These are phyloP conservation scores for Apocrypta bakeri DNA, from an alignment of 1,140 invertebrate genomes.

Conservation along the genomic window DNA sequence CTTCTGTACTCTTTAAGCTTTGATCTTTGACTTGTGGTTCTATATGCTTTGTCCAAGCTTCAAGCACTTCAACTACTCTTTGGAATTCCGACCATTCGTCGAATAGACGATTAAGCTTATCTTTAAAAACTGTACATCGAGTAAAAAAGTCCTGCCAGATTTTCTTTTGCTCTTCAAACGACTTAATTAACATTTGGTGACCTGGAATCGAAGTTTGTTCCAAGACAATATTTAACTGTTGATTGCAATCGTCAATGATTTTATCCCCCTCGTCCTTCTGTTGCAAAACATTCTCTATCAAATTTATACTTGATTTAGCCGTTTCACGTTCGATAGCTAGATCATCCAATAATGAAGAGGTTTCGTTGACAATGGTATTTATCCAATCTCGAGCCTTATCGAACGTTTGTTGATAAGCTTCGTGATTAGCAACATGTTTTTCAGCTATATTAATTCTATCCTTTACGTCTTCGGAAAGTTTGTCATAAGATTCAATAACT, in stretches of 20 bases:
- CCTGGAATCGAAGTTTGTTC: conserved; percentile 85
- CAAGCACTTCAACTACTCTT: conserved; percentile 83
- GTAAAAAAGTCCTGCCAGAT: conserved; percentile 86
- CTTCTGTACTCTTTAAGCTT: conserved; percentile 88
- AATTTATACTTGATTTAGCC: conserved; percentile 82
- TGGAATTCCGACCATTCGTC: conserved; percentile 88
- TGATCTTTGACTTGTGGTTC: conserved; percentile 92
- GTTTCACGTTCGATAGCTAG: conserved; percentile 83
- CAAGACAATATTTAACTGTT: conserved; percentile 82
- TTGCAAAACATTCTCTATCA: conserved; percentile 84
- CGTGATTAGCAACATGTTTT: conserved; percentile 86
- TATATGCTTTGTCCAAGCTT: conserved; percentile 88
- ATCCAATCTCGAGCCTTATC: conserved; percentile 85
- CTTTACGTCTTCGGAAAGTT: conserved; percentile 80
- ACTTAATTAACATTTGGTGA: conserved; percentile 83
- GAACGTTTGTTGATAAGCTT: conserved; percentile 86
- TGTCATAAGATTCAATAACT: conserved; percentile 82
- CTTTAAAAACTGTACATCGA: conserved; percentile 81
- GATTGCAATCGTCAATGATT: conserved; percentile 82
- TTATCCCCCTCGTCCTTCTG: conserved; percentile 84
- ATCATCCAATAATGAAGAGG: conserved; percentile 80
- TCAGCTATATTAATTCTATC: conserved; percentile 81
- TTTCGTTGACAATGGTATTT: conserved; percentile 82
- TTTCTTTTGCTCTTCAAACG: conserved; percentile 84
- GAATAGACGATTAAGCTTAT: conserved; percentile 82